phyloP scores from a whole-genome alignment of 2,797 vertebrate species.

The Smutsia gigantea region DNA sequence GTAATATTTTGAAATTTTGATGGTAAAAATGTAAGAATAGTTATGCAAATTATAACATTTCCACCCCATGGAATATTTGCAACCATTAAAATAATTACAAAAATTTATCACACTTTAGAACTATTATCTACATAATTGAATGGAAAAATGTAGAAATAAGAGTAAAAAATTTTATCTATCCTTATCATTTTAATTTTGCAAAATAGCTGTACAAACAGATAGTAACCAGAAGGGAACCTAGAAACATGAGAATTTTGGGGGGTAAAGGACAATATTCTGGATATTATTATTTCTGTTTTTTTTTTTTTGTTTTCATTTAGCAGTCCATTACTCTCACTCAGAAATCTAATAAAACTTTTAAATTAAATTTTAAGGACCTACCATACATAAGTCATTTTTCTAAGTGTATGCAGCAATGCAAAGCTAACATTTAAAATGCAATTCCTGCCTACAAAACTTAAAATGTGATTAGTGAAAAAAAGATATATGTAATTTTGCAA shows the following conservation, averaged over 20 bases:
- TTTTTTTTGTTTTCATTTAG: slow-evolving; percentile 27
- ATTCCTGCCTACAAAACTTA: neutral
- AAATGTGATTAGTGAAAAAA: neutral
- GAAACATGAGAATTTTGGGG: neutral
- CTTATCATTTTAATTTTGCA: slow-evolving; percentile 28
- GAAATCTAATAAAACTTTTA: neutral
- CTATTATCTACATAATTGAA: slow-evolving; percentile 33
- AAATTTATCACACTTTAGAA: slow-evolving; percentile 4
- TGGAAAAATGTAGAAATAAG: neutral
- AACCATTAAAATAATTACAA: slow-evolving; percentile 57
- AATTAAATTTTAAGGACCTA: neutral
- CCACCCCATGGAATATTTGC: slow-evolving; percentile 31
- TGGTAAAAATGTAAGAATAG: slow-evolving; percentile 46
- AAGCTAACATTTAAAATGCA: neutral
- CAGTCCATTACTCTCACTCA: neutral
- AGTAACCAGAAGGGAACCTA: neutral
- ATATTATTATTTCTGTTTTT: neutral
- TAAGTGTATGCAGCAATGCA: neutral
- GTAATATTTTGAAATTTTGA: slow-evolving; percentile 21
- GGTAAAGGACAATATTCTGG: neutral
- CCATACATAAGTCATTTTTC: neutral
- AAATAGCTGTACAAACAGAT: slow-evolving; percentile 3
- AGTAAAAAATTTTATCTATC: neutral
- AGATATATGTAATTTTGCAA: neutral
- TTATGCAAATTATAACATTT: slow-evolving; percentile 44